Conservation (phyloP, 2,888 invertebrate species). For the Catocala nupta region DNA sequence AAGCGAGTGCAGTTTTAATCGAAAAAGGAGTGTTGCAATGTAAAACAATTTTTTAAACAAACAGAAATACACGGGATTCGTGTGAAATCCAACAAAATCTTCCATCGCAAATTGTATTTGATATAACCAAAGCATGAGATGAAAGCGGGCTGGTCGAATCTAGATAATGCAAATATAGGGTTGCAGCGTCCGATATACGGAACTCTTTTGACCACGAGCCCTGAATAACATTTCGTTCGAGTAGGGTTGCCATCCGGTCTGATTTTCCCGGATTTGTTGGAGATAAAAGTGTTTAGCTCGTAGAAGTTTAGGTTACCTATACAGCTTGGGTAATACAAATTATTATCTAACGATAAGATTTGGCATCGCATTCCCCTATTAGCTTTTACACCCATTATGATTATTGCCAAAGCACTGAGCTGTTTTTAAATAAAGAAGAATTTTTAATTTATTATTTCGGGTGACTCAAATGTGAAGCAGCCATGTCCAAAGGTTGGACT, state of each 20-base stretch:
- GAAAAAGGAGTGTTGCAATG: slow-evolving; percentile 20
- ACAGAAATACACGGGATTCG: slow-evolving; percentile 39
- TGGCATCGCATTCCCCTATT: too few relatives aligned
- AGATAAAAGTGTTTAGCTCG: not conserved
- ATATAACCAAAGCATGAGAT: slow-evolving; percentile 79
- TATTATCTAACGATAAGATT: too few relatives aligned
- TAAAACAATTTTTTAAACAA: slow-evolving; percentile 37
- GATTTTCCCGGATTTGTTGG: slow-evolving; percentile 1
- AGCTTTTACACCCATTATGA: too few relatives aligned
- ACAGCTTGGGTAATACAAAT: not conserved
- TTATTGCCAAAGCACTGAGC: too few relatives aligned
- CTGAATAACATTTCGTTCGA: slow-evolving; percentile 65
- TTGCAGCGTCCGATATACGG: slow-evolving; percentile 57
- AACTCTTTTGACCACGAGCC: slow-evolving; percentile 66
- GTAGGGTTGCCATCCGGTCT: slow-evolving; percentile 28
- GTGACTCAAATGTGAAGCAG: too few relatives aligned
- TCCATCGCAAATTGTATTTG: slow-evolving; percentile 80
- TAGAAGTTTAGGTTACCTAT: not conserved
- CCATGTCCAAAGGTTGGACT: too few relatives aligned
- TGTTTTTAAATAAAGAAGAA: too few relatives aligned
- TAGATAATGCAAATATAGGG: slow-evolving; percentile 78
- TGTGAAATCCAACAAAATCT: slow-evolving; percentile 69
- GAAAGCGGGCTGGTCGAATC: slow-evolving; percentile 76
- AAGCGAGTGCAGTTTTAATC: not conserved
- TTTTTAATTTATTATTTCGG: too few relatives aligned